Evolutionary conservation across 2,113 vertebrate genomes (phyloP).

Genomic region (Myotis davidii): DNA sequence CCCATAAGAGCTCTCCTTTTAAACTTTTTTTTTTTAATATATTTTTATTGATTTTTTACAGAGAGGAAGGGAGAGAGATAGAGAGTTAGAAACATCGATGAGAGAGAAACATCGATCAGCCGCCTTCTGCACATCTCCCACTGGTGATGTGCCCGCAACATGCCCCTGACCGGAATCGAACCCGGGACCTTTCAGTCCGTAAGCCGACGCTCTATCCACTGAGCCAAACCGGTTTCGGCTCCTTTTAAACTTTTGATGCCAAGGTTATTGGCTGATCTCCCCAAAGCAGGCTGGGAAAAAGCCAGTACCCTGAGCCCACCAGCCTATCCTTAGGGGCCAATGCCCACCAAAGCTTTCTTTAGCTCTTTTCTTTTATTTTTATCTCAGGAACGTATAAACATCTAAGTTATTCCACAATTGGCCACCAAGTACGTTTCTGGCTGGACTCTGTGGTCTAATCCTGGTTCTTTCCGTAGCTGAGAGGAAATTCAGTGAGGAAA

Average conservation of each 20-base stretch:
- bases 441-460: constrained; percentile 8
- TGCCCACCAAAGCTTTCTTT: background rate
- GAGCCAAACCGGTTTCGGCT: too few species aligned
- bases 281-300: background rate
- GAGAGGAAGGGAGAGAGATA: too few species aligned
- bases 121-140: too few species aligned
- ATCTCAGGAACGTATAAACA: background rate
- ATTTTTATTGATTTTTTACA: too few species aligned
- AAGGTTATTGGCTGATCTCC: background rate
- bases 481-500: constrained; percentile 43
- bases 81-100: too few species aligned
- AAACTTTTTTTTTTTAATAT: too few species aligned
- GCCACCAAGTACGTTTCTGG: background rate
- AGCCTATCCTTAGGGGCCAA: background rate
- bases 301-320: background rate
- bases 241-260: background rate
- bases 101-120: too few species aligned
- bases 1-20: background rate
- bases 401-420: background rate
- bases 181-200: too few species aligned
- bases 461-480: constrained; percentile 21
- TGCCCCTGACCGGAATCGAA: too few species aligned
- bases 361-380: background rate
- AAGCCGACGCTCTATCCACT: too few species aligned
- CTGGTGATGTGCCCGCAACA: too few species aligned